A percentile compares a stretch with the other conserved stretches of the same genome.
These are phyloP conservation scores for Caerostris darwini DNA, from an alignment of 1,140 invertebrate genomes.

Conservation along the genomic window DNA sequence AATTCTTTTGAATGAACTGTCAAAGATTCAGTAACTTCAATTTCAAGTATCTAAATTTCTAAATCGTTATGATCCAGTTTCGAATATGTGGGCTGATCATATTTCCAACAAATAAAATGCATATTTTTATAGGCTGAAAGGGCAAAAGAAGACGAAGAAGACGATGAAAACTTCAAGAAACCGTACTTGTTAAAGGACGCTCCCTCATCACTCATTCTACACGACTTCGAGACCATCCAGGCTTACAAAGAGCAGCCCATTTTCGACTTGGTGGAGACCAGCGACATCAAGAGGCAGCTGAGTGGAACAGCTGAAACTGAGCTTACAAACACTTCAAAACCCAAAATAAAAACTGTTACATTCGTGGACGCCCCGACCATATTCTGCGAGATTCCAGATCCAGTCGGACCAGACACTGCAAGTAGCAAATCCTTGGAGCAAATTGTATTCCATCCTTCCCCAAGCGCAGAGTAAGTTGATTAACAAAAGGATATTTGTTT, in stretches of 20 bases:
- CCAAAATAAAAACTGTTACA: constrained; percentile 62
- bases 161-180: constrained; percentile 63
- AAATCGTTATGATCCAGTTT: no score
- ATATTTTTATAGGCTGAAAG: not conserved
- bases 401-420: not conserved
- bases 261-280: constrained; percentile 60
- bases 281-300: constrained; percentile 55
- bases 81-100: no score
- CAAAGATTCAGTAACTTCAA: no score
- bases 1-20: no score
- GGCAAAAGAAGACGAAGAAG: constrained; percentile 42
- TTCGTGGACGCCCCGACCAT: constrained; percentile 55
- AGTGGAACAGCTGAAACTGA: constrained; percentile 30
- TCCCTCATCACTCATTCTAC: constrained; percentile 63
- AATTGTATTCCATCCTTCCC: not conserved
- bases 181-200: constrained; percentile 69
- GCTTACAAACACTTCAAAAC: constrained; percentile 4
- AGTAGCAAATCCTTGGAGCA: constrained; percentile 16
- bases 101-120: no score
- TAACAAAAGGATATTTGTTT: not conserved
- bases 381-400: constrained; percentile 30
- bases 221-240: constrained; percentile 56
- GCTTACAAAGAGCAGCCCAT: constrained; percentile 46
- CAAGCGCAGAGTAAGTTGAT: constrained; percentile 43
- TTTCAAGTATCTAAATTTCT: no score